phyloP scores from a whole-genome alignment of 2,888 invertebrate genomes.

The Busseola fusca region DNA sequence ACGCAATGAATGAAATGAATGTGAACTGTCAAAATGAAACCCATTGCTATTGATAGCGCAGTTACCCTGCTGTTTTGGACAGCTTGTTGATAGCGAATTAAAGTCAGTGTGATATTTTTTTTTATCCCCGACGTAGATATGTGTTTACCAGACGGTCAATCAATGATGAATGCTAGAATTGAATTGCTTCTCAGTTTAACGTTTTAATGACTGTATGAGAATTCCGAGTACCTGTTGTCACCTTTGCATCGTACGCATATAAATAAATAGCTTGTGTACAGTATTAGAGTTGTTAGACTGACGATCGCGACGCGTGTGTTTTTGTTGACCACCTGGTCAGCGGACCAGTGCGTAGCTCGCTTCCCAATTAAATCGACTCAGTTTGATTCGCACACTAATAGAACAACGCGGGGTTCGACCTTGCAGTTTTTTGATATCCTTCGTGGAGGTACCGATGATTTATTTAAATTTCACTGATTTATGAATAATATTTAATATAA shows the following conservation, averaged over 20 bases:
- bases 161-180: conserved; percentile 13
- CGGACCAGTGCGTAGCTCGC: neutral
- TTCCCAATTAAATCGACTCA: conserved; percentile 36
- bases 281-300: conserved; percentile 9
- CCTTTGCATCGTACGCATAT: conserved; percentile 30
- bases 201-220: conserved; percentile 16
- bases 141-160: neutral
- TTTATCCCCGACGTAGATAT: neutral
- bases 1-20: no score
- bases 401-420: conserved; percentile 57
- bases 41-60: no score
- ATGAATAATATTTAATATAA: conserved; percentile 8
- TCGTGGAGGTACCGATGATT: conserved; percentile 24
- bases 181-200: conserved; percentile 1
- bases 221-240: conserved; percentile 37
- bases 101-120: neutral
- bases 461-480: conserved; percentile 36
- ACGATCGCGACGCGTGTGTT: conserved; percentile 40
- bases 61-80: conserved; percentile 5
- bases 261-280: conserved; percentile 27
- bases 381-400: conserved; percentile 45
- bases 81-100: neutral
- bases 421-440: conserved; percentile 44
- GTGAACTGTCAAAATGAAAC: no score
- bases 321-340: conserved; percentile 33